Conservation (phyloP, 2,113 vertebrate genomes). For the Cyprinodon tularosa region DNA sequence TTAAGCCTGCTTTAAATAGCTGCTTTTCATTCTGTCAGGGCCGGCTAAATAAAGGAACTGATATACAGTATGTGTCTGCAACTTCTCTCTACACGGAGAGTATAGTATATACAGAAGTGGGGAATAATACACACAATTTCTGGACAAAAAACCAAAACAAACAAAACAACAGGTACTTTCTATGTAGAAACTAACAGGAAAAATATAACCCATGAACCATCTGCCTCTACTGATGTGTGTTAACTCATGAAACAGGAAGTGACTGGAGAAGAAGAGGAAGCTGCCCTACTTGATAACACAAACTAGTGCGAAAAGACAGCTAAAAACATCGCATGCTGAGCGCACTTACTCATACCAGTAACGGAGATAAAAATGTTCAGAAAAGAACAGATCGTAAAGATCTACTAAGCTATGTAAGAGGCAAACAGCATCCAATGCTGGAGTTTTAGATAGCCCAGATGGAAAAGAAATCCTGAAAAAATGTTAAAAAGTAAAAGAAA, state of each 20-base stretch:
- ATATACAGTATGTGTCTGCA: not conserved
- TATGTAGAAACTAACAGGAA: not conserved
- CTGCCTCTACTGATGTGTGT: slow-evolving; percentile 42
- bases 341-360: not conserved
- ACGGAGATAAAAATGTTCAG: slow-evolving; percentile 19
- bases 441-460: not conserved
- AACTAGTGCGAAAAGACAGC: slow-evolving; percentile 42
- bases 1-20: not conserved
- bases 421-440: not conserved
- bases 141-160: not conserved
- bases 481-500: too few species aligned
- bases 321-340: slow-evolving; percentile 22
- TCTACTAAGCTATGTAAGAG: not conserved
- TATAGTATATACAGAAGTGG: not conserved
- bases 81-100: not conserved
- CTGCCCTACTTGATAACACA: slow-evolving; percentile 75
- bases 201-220: not conserved
- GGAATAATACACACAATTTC: not conserved
- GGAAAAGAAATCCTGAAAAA: not conserved
- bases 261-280: slow-evolving; percentile 76
- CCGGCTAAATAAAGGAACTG: not conserved
- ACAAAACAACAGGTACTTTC: not conserved
- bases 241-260: slow-evolving; percentile 79
- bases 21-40: not conserved
- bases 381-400: not conserved